phyloP scores from a whole-genome alignment of 2,113 vertebrate genomes.

The Mormyrus lacerda region DNA sequence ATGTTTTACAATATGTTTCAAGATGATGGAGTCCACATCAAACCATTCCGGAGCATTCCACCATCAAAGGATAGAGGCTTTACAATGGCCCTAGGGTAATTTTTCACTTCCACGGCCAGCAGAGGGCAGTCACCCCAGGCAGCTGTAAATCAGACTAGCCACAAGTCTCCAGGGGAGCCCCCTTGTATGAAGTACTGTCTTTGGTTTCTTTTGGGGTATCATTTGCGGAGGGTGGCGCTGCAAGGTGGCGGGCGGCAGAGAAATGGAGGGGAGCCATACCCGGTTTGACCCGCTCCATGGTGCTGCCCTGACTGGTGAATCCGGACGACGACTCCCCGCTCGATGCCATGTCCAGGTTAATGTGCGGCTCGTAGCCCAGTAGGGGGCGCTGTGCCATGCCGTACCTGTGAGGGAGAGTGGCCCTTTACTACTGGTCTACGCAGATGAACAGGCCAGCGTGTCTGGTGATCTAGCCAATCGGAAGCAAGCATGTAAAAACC shows the following conservation, averaged over 20 bases:
- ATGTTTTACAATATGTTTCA: neutral
- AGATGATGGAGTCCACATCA: neutral
- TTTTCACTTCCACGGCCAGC: neutral
- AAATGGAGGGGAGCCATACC: slow-evolving; percentile 51
- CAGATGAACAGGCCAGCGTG: neutral
- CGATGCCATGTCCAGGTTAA: slow-evolving; percentile 62
- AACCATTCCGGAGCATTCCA: neutral
- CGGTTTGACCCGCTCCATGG: slow-evolving; percentile 76
- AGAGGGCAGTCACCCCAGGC: neutral
- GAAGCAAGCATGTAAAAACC: neutral
- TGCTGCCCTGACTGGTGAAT: slow-evolving; percentile 80
- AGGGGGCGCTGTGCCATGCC: slow-evolving; percentile 56
- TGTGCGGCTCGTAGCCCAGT: slow-evolving; percentile 65
- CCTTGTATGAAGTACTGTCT: neutral
- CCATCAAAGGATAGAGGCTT: slow-evolving; percentile 46
- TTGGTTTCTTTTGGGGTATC: neutral
- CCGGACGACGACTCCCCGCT: slow-evolving; percentile 77
- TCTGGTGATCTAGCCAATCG: neutral
- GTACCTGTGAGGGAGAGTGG: slow-evolving; percentile 52
- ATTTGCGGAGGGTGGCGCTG: neutral
- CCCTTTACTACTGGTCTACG: neutral
- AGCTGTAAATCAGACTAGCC: neutral
- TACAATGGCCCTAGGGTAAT: neutral
- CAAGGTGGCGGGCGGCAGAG: too few relatives aligned
- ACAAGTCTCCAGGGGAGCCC: neutral